A percentile compares a stretch with the other conserved stretches of the same genome.
Conservation (phyloP, 1,140 invertebrate species). For the Arion vulgaris region DNA sequence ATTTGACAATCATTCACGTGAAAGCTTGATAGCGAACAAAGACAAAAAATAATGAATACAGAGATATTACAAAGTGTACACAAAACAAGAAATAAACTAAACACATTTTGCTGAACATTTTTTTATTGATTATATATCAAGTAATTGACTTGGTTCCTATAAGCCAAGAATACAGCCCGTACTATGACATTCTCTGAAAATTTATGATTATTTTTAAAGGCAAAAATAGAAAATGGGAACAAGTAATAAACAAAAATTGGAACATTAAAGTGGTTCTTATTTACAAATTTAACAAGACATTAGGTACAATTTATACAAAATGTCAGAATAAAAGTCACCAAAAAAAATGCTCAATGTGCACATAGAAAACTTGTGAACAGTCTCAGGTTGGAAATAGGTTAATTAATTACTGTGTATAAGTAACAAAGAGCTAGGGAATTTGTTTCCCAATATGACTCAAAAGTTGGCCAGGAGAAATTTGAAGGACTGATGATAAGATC, state of each 20-base stretch:
- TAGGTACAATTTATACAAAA: neutral
- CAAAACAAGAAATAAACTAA: neutral
- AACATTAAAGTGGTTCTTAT: neutral
- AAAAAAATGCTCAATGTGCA: no score
- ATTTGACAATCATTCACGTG: no score
- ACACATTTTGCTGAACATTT: neutral
- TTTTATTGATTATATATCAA: constrained; percentile 22
- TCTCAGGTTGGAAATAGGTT: no score
- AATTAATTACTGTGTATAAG: no score
- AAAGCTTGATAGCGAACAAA: no score
- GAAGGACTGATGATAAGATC: no score
- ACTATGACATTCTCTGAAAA: neutral
- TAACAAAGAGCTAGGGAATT: no score
- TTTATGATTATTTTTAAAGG: neutral
- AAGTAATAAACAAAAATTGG: neutral
- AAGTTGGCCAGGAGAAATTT: no score
- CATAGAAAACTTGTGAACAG: no score
- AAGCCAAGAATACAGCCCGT: neutral
- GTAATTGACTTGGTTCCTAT: constrained; percentile 2
- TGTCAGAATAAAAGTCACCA: no score
- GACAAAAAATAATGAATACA: no score
- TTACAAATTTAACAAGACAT: neutral
- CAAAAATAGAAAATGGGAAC: neutral
- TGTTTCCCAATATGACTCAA: no score
- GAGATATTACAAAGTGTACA: neutral